phyloP scores from a whole-genome alignment of 2,797 vertebrate species.

The Rhinella marina region DNA sequence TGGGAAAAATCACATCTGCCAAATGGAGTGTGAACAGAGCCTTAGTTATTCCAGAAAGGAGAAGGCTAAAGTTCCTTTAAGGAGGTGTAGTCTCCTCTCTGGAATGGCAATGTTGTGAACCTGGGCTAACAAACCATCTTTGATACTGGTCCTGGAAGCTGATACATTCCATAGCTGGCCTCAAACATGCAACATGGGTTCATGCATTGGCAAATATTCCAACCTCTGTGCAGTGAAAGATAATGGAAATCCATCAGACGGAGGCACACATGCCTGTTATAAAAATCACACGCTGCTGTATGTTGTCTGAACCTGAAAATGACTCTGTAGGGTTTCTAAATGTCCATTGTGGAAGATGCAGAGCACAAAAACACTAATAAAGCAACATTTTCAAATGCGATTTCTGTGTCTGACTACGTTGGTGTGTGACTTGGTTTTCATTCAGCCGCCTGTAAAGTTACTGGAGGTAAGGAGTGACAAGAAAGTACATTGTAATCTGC shows the following conservation, averaged over 20 bases:
- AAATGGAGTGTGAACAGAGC: no score
- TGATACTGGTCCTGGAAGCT: no score
- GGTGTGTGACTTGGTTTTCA: neutral
- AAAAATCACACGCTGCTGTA: conserved; percentile 37
- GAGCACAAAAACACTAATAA: conserved; percentile 29
- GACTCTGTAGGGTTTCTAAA: neutral
- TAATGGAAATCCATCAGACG: neutral
- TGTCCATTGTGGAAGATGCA: conserved; percentile 24
- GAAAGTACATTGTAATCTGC: neutral
- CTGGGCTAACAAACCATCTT: neutral
- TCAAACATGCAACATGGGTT: neutral
- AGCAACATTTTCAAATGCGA: conserved; percentile 11
- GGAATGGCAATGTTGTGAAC: neutral
- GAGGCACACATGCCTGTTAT: neutral
- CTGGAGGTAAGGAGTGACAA: neutral
- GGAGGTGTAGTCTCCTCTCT: no score
- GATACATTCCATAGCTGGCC: neutral
- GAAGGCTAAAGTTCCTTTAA: neutral
- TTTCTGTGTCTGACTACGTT: neutral
- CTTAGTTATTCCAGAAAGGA: no score
- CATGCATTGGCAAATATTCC: neutral
- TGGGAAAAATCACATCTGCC: no score
- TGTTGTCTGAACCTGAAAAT: conserved; percentile 15
- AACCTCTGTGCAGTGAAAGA: neutral
- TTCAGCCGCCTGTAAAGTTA: neutral